Evolutionary conservation across 1,140 invertebrate species (phyloP).

Genomic region (Lethrus apterus): DNA sequence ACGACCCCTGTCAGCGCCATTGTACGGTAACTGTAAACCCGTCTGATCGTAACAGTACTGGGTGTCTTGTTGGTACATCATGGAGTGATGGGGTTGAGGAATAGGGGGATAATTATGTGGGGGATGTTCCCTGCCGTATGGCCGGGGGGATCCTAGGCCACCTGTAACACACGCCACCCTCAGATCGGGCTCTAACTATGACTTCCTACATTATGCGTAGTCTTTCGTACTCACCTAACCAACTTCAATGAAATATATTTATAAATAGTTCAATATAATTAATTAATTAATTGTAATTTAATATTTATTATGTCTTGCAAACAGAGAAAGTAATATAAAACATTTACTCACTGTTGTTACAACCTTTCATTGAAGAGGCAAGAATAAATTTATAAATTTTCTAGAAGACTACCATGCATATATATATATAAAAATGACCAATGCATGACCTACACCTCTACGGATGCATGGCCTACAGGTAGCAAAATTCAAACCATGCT

Average conservation of each 20-base stretch:
- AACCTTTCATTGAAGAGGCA: constrained; percentile 21
- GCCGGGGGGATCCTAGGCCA: constrained; percentile 51
- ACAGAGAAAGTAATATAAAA: constrained; percentile 5
- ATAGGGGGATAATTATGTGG: constrained; percentile 40
- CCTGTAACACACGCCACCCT: constrained; percentile 46
- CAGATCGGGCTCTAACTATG: constrained; percentile 19
- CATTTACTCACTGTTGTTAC: background rate
- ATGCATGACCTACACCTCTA: constrained; percentile 31
- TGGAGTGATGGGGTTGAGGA: constrained; percentile 40
- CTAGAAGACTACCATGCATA: constrained; percentile 31
- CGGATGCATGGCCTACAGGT: constrained; percentile 30
- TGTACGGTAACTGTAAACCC: constrained; percentile 47
- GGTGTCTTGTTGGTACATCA: constrained; percentile 50
- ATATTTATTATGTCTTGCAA: background rate
- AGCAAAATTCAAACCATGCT: constrained; percentile 33
- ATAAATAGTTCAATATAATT: background rate
- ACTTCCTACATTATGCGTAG: background rate
- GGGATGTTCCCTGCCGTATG: constrained; percentile 43
- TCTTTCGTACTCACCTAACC: constrained; percentile 3
- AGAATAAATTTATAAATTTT: constrained; percentile 12
- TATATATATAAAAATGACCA: constrained; percentile 20
- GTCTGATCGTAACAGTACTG: constrained; percentile 56
- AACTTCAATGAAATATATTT: constrained; percentile 9
- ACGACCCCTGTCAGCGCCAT: constrained; percentile 46
- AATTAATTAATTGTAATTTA: constrained; percentile 3